Evolutionary conservation across 2,888 invertebrate genomes (phyloP), one percentile per base, ranked within the genome.

Genomic region (Erynnis tages): DNA sequence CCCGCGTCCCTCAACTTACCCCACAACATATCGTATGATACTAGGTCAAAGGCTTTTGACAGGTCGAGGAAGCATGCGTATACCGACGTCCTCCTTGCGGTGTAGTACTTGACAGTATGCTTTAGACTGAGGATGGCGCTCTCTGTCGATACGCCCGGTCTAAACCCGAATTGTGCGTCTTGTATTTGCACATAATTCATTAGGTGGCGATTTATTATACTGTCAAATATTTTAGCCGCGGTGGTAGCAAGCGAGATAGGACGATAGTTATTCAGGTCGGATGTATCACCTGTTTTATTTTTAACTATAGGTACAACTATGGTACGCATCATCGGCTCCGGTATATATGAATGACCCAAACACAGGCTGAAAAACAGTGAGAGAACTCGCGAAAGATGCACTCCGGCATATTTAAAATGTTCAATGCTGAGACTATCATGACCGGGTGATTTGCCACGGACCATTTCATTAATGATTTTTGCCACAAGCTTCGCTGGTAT

Each of bases 41-140:
- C n/a, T n/a, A n/a, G n/a, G n/a, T 45, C 43, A 30, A 54, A 57
- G 1, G 23, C 21, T 21, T 21, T 21, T 21, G 21, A 21, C n/a
- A n/a, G n/a, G n/a, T n/a, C n/a, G n/a, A n/a, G n/a, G n/a, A n/a
- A n/a, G n/a, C n/a, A n/a, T n/a, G n/a, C n/a, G 29, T 45, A 56
- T 1, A 54, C 45, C 8, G 54, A 38, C 4, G 54, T 56, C n/a
- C 17, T 23, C 14, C 47, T 41, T 2, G 40, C 25, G 4, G 55
- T 46, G 38, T 40, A 40, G 14, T 55, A 55, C 21, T 44, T 17
- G 30, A 58, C 53, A 38, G 54, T 58, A 7, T 56, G 55, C 43
- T 58, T 58, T 0, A 58, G 37, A 14, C 48, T 29, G 2, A 54
- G 11, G 5, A 54, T 54, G 8, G 50, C 50, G 30, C 49, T 57